Evolutionary conservation across 53 echinoderm and acorn worm genomes (phyloP), one percentile per base, ranked within the genome.

Genomic region (Henricia sp.): DNA sequence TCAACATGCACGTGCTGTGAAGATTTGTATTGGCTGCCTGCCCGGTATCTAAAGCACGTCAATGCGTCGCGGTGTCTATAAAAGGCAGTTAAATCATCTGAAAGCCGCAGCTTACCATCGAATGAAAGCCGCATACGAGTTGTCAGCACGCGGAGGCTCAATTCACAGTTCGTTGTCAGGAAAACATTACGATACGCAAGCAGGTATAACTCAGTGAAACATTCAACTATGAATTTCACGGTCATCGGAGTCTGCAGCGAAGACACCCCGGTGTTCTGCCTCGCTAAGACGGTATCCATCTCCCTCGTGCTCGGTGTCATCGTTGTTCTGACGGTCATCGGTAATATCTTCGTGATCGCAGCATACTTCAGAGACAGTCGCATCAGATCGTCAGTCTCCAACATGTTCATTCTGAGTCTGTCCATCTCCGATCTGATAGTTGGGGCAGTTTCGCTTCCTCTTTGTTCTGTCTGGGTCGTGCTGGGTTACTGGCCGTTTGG

Each of bases 381-480:
- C 48, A 92, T 95, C 58, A 70, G 95, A 29, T 67, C 67, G 0
- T 87, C 90, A 10, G 85, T 92, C 2, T 82, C 88, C 6, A 93
- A 90, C 42, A 69, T 75, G 13, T 50, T 90, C 43, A 88, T 95
- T 12, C 74, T 95, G 46, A 95, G 89, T 51, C 88, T 92, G 0
- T 90, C 95, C 10, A 82, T 92, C 14, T 86, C 92, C 23, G 95
- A 95, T 70, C 41, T 95, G 9, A 52, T 95, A 5, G 73, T 90
- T 12, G 95, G 92, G 9, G 4, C 82, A 1, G 63, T 95, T 14
- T 77, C 88, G 24, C 48, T 95, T 21, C 95, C 95, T 0, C 29
- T 88, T 9, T 89, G 88, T 62, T 69, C 90, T 5, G 35, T 74
- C 10, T 85, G 88, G 56, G 72, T 90, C 58, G 16, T 89, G 19